A percentile compares a stretch with the other conserved stretches of the same genome.
These are phyloP conservation scores for Hippolais icterina DNA, from an alignment of 2,113 vertebrate species.

Conservation along the genomic window DNA sequence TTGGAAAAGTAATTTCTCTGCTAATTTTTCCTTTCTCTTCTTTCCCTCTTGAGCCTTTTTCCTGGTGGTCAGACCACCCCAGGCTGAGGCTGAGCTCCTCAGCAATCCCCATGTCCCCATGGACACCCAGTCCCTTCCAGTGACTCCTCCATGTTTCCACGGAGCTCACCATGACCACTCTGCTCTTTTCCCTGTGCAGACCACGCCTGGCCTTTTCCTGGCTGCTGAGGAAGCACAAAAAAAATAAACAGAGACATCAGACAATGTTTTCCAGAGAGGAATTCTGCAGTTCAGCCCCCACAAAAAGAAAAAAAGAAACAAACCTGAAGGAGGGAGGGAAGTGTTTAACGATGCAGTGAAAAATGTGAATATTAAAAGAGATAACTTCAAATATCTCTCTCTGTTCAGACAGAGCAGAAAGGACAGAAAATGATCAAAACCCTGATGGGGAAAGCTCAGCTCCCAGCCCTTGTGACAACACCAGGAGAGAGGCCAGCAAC, in stretches of 20 bases:
- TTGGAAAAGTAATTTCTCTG: not conserved
- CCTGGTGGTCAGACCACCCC: not conserved
- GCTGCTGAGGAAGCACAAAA: not conserved
- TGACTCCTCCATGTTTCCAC: fast-evolving
- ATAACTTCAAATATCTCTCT: not conserved
- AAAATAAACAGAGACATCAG: not conserved
- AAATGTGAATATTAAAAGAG: not conserved
- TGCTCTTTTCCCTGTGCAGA: not conserved
- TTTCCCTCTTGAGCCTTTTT: not conserved
- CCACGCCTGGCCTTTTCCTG: not conserved
- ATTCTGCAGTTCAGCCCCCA: not conserved
- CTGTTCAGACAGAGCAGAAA: not conserved
- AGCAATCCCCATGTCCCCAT: not conserved
- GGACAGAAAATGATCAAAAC: constrained; percentile 20
- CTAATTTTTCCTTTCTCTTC: not conserved
- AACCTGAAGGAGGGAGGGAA: not conserved
- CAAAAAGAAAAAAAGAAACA: no score
- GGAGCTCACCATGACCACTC: not conserved
- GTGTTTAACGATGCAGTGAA: not conserved
- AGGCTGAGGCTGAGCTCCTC: not conserved
- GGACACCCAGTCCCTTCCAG: not conserved
- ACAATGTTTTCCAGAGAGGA: not conserved
- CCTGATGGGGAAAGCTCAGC: not conserved
- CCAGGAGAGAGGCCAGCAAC: not conserved
- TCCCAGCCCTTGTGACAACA: not conserved